Evolutionary conservation across 2,888 invertebrate genomes (phyloP).

Genomic region (Adela reaumurella): DNA sequence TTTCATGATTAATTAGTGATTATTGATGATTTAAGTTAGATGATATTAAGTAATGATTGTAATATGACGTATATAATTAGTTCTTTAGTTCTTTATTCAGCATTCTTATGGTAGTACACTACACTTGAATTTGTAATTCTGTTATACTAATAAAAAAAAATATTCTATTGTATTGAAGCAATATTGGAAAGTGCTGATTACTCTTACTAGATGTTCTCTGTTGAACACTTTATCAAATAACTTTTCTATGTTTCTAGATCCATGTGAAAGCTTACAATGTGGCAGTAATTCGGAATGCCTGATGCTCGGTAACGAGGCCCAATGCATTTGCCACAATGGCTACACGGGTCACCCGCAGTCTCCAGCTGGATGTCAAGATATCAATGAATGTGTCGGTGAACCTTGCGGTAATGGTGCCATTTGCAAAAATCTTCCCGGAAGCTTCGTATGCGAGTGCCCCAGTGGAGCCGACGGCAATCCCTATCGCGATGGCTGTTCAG

Average conservation of each 20-base stretch:
- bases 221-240: no score
- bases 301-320: constrained; percentile 76
- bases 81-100: no score
- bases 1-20: no score
- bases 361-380: constrained; percentile 75
- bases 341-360: constrained; percentile 68
- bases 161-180: neutral
- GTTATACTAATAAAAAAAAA: neutral
- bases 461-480: constrained; percentile 78
- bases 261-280: constrained; percentile 82
- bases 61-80: no score
- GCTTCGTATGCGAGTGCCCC: constrained; percentile 85
- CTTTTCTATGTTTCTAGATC: constrained; percentile 68
- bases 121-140: no score
- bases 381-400: constrained; percentile 79
- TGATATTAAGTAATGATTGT: no score
- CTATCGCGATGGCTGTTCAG: constrained; percentile 72
- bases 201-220: no score
- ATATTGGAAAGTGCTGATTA: no score
- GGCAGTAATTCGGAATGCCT: constrained; percentile 87
- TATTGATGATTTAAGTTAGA: no score
- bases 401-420: constrained; percentile 83
- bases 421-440: constrained; percentile 84
- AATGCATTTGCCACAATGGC: constrained; percentile 80
- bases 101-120: no score